Conservation (phyloP, 2,113 vertebrate genomes). For the Sylvilagus bachmani region DNA sequence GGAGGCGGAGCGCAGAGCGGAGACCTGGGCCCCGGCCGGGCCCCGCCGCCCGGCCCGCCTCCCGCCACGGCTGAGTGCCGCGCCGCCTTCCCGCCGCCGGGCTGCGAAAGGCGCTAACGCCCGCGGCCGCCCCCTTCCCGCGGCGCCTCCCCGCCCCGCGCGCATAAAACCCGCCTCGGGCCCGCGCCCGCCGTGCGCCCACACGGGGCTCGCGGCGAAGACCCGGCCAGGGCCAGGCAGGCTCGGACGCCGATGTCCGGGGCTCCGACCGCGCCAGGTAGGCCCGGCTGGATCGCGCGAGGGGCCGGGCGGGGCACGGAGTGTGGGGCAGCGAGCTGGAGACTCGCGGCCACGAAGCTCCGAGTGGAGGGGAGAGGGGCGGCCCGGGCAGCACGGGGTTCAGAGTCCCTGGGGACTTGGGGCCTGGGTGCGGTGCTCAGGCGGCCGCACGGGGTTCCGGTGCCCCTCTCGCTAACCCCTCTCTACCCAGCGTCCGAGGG, state of each 20-base stretch:
- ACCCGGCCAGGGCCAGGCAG: background rate
- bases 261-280: conserved; percentile 74
- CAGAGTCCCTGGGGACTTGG: background rate
- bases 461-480: background rate
- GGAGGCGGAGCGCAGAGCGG: conserved; percentile 74
- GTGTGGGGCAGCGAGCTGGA: no score
- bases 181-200: background rate
- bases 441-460: background rate
- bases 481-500: background rate
- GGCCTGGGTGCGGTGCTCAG: no score
- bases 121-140: conserved; percentile 35
- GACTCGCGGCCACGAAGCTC: background rate
- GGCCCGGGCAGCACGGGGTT: background rate
- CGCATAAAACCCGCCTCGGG: conserved; percentile 71
- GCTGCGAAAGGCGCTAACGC: conserved; percentile 69
- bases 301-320: background rate
- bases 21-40: background rate
- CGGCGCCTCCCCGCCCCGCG: conserved; percentile 60
- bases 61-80: conserved; percentile 56
- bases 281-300: background rate
- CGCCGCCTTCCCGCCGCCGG: conserved; percentile 76
- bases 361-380: background rate
- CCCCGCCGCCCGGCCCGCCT: conserved; percentile 35
- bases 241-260: background rate
- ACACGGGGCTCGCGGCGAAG: background rate